Evolutionary conservation across 1,140 invertebrate genomes (phyloP).

Genomic region (Magallana angulata): DNA sequence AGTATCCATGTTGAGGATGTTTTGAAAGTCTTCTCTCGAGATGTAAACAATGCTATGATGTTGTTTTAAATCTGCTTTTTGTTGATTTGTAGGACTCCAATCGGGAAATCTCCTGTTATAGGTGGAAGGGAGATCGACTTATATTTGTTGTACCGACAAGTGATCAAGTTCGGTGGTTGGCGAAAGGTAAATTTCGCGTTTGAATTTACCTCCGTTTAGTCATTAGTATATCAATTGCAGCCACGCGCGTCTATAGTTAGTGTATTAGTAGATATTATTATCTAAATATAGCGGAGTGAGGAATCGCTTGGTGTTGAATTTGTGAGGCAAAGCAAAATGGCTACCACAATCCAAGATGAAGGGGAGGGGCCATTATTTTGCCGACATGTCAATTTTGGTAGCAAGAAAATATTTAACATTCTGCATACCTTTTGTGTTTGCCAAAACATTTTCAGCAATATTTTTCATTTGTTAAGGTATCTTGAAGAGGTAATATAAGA

Average conservation of each 20-base stretch:
- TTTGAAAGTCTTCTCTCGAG: constrained; percentile 41
- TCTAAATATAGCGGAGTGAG: constrained; percentile 47
- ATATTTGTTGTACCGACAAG: constrained; percentile 92
- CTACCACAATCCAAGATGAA: constrained; percentile 53
- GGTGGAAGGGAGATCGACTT: constrained; percentile 94
- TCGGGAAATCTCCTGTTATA: constrained; percentile 88
- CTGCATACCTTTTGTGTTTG: not conserved
- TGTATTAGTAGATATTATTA: constrained; percentile 48
- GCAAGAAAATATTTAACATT: not conserved
- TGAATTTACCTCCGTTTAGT: constrained; percentile 71
- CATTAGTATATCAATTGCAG: constrained; percentile 63
- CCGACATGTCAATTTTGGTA: constrained; percentile 40
- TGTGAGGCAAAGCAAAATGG: constrained; percentile 55
- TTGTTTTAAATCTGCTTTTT: constrained; percentile 37
- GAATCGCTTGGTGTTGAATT: constrained; percentile 46
- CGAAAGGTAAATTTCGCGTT: constrained; percentile 87
- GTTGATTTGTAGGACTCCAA: constrained; percentile 85
- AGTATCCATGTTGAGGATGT: constrained; percentile 74
- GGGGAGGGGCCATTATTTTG: constrained; percentile 58
- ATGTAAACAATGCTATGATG: not conserved
- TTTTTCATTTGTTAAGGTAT: too few species aligned
- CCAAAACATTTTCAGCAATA: too few species aligned
- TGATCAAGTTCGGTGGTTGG: constrained; percentile 94
- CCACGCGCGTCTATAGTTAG: constrained; percentile 57
- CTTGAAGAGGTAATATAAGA: too few species aligned